Evolutionary conservation across 2,113 vertebrate genomes (phyloP).

Genomic region (Tamias sibiricus): DNA sequence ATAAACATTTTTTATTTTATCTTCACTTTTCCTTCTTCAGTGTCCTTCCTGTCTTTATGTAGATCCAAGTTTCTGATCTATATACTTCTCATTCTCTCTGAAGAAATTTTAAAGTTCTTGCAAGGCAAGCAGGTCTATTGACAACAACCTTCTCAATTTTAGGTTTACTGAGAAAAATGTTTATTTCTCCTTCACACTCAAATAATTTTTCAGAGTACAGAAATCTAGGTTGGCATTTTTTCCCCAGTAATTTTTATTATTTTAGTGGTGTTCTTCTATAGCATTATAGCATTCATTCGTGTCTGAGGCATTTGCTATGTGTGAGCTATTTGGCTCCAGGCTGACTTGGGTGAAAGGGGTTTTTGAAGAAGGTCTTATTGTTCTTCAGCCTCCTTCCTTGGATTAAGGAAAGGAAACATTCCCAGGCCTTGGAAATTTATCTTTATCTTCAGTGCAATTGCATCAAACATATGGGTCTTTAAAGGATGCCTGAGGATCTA

Average conservation of each 20-base stretch:
- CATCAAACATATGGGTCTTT: conserved; percentile 57
- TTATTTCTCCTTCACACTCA: not conserved
- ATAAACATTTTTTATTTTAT: too few relatives aligned
- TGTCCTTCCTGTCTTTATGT: not conserved
- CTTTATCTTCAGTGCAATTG: conserved; percentile 5
- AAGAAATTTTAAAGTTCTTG: not conserved
- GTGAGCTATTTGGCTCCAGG: not conserved
- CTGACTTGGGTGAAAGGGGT: not conserved
- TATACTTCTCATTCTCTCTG: not conserved
- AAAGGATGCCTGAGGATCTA: conserved; percentile 54
- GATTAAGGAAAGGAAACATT: conserved; percentile 26
- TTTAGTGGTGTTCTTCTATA: conserved; percentile 45
- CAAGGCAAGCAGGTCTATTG: not conserved
- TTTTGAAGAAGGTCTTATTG: conserved; percentile 33
- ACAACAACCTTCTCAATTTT: not conserved
- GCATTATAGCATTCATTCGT: conserved; percentile 22
- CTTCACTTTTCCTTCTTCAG: too few relatives aligned
- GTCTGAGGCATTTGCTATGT: not conserved
- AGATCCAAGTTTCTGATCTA: not conserved
- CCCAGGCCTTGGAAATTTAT: not conserved
- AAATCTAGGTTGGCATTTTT: not conserved
- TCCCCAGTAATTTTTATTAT: conserved; percentile 74
- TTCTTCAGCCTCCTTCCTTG: not conserved
- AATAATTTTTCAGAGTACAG: not conserved
- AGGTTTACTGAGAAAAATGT: not conserved